phyloP scores from a whole-genome alignment of 2,888 invertebrate genomes.

The Dermolepida albohirtum region DNA sequence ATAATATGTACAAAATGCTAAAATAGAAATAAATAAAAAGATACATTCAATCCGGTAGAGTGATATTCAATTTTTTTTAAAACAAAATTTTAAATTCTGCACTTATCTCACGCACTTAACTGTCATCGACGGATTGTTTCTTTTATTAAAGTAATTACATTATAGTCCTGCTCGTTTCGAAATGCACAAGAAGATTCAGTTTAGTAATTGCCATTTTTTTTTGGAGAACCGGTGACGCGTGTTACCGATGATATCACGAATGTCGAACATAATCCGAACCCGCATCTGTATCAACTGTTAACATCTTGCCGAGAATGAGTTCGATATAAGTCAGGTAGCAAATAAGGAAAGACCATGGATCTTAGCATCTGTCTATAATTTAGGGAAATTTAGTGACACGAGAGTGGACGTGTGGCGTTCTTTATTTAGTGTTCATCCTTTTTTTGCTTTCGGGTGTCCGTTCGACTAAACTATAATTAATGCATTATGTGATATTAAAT shows the following conservation, averaged over 20 bases:
- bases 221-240: slow-evolving; percentile 17
- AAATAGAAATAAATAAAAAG: no score
- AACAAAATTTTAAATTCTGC: not conserved
- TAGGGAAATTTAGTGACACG: slow-evolving; percentile 38
- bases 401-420: slow-evolving; percentile 24
- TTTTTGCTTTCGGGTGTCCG: slow-evolving; percentile 4
- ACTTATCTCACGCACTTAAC: slow-evolving; percentile 1
- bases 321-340: slow-evolving; percentile 31
- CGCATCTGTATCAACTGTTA: slow-evolving; percentile 38
- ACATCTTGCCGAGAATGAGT: slow-evolving; percentile 38
- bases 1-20: no score
- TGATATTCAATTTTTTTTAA: no score
- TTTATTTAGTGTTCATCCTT: slow-evolving; percentile 2
- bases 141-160: slow-evolving; percentile 18
- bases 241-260: slow-evolving; percentile 33
- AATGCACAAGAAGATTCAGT: slow-evolving; percentile 16
- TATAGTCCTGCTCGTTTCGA: slow-evolving; percentile 4
- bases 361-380: slow-evolving; percentile 37
- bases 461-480: slow-evolving; percentile 33
- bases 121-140: slow-evolving; percentile 28
- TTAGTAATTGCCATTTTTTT: slow-evolving; percentile 22
- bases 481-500: slow-evolving; percentile 26
- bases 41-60: no score
- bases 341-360: slow-evolving; percentile 31
- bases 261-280: slow-evolving; percentile 32